Percentiles rank a stretch among this genome's conserved stretches.
phyloP scores from a whole-genome alignment of 2,797 vertebrate species.

The Danio kyathit region DNA sequence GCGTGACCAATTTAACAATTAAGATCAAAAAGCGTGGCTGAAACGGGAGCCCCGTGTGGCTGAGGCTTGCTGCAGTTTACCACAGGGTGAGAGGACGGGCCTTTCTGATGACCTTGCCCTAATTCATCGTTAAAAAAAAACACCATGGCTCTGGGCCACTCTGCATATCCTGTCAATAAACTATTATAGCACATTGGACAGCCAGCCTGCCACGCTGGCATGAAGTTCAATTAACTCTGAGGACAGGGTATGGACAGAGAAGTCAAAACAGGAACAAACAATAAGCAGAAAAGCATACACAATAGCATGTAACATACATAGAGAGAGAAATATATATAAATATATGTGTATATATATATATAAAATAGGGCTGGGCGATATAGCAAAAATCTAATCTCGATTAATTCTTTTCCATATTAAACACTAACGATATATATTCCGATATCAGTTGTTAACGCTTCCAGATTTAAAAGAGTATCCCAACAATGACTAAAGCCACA shows the following conservation, averaged over 20 bases:
- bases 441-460: no score
- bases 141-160: conserved; percentile 73
- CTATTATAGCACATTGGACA: conserved; percentile 71
- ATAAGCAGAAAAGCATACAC: neutral
- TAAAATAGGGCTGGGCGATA: no score
- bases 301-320: neutral
- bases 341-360: no score
- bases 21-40: conserved; percentile 54
- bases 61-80: conserved; percentile 54
- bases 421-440: no score
- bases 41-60: conserved; percentile 26
- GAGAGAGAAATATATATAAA: neutral
- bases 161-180: conserved; percentile 83
- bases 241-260: conserved; percentile 46
- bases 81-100: conserved; percentile 4
- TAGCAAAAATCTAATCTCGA: no score
- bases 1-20: conserved; percentile 65
- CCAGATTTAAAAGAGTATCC: no score
- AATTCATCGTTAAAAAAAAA: conserved; percentile 73
- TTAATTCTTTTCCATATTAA: no score
- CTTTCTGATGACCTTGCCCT: conserved; percentile 85
- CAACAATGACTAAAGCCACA: no score
- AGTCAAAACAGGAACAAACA: conserved; percentile 55
- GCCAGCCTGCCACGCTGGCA: conserved; percentile 51
- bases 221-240: conserved; percentile 65